Conservation (phyloP, 2,888 invertebrate genomes). For the Drosophila anceps region DNA sequence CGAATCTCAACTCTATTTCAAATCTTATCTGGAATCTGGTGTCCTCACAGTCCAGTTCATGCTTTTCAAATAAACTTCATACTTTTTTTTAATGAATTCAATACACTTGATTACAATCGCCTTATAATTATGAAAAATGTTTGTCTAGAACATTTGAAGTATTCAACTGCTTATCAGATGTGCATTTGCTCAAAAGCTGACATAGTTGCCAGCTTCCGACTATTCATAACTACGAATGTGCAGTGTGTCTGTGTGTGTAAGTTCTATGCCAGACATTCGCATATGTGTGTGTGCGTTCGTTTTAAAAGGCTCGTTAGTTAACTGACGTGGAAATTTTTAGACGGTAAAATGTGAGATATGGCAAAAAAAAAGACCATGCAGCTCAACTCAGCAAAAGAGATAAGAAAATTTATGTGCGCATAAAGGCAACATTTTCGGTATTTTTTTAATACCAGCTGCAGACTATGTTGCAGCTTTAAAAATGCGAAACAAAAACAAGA, state of each 20-base stretch:
- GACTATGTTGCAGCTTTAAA: slow-evolving; percentile 53
- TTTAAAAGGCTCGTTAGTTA: slow-evolving; percentile 66
- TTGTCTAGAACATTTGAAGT: slow-evolving; percentile 10
- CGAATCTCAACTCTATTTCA: background rate
- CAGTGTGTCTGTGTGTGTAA: slow-evolving; percentile 6
- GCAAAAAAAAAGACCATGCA: slow-evolving; percentile 24
- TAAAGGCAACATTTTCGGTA: slow-evolving; percentile 28
- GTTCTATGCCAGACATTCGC: slow-evolving; percentile 11
- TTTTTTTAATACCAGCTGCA: slow-evolving; percentile 6
- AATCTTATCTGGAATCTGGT: background rate
- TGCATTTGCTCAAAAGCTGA: slow-evolving; percentile 15
- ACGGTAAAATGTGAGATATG: slow-evolving; percentile 52
- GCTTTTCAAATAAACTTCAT: background rate
- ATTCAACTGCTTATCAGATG: slow-evolving; percentile 17
- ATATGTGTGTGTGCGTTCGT: slow-evolving; percentile 16
- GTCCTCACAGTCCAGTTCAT: background rate
- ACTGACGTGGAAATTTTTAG: slow-evolving; percentile 74
- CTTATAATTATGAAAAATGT: slow-evolving; percentile 25
- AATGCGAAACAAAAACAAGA: slow-evolving; percentile 15
- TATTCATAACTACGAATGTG: slow-evolving; percentile 1
- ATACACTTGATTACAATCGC: slow-evolving; percentile 3
- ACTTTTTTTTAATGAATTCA: background rate
- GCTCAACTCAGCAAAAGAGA: slow-evolving; percentile 53
- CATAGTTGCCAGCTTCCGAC: slow-evolving; percentile 27
- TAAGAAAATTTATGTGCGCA: slow-evolving; percentile 73